Evolutionary conservation across 2,888 invertebrate genomes (phyloP).

Genomic region (Hoplodrina blanda): DNA sequence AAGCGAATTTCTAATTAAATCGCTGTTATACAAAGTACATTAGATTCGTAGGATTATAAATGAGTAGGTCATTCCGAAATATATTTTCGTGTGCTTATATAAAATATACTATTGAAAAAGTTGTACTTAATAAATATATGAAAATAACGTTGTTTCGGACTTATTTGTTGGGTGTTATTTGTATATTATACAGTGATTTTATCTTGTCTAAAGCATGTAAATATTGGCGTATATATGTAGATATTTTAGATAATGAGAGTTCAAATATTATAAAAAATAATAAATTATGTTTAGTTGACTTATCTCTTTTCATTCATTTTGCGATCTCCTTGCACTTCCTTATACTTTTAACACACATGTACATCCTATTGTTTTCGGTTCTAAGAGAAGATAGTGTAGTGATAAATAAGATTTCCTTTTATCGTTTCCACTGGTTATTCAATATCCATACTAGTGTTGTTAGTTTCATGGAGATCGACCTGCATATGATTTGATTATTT

Average conservation of each 20-base stretch:
- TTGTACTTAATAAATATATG: slow-evolving; percentile 85
- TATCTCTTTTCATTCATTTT: slow-evolving; percentile 56
- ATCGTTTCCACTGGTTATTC: too few relatives aligned
- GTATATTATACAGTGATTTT: slow-evolving; percentile 86
- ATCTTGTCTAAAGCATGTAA: slow-evolving; percentile 87
- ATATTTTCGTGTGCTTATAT: slow-evolving; percentile 78
- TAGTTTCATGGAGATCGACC: too few relatives aligned
- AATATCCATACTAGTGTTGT: too few relatives aligned
- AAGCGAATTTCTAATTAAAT: slow-evolving; percentile 50
- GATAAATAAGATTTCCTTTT: too few relatives aligned
- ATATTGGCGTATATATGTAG: slow-evolving; percentile 88
- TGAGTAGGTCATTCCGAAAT: slow-evolving; percentile 72
- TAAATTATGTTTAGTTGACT: slow-evolving; percentile 90
- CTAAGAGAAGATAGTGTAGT: too few relatives aligned
- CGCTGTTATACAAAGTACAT: slow-evolving; percentile 67
- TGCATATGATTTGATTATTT: too few relatives aligned
- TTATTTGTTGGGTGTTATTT: slow-evolving; percentile 85
- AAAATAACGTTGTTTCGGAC: slow-evolving; percentile 79
- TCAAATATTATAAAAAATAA: slow-evolving; percentile 89
- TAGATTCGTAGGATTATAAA: slow-evolving; percentile 67
- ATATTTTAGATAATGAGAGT: slow-evolving; percentile 89
- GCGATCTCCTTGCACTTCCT: not conserved
- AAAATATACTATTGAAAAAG: slow-evolving; percentile 72
- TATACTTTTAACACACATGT: not conserved
- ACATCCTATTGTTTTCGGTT: not conserved